These are phyloP conservation scores for Polypterus senegalus DNA, from an alignment of 2,113 vertebrate species.

Conservation along the genomic window DNA sequence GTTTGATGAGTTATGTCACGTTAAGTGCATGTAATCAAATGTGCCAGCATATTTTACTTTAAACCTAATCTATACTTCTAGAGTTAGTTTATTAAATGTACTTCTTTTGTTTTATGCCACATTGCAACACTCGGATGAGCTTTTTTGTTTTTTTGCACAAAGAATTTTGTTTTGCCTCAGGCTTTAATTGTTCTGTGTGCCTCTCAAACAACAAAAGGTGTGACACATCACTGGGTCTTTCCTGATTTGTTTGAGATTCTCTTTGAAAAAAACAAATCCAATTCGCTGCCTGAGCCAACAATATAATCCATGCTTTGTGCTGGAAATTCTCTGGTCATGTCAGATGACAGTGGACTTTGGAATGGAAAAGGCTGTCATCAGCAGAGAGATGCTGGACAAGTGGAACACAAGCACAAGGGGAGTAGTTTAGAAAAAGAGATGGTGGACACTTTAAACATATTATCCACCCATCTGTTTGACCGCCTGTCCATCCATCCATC, in stretches of 20 bases:
- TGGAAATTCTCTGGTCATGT: constrained; percentile 44
- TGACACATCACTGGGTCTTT: constrained; percentile 34
- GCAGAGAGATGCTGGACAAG: too few relatives aligned
- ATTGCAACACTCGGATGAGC: neutral
- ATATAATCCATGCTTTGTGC: constrained; percentile 48
- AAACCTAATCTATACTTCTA: neutral
- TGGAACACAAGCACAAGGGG: too few relatives aligned
- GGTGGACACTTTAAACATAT: too few relatives aligned
- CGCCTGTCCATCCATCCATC: too few relatives aligned
- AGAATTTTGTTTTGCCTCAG: constrained; percentile 15
- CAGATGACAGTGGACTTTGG: constrained; percentile 17
- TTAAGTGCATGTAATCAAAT: neutral
- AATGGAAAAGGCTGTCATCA: neutral
- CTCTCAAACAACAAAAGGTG: constrained; percentile 38
- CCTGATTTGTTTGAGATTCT: constrained; percentile 41
- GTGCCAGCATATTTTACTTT: neutral
- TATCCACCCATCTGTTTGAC: too few relatives aligned
- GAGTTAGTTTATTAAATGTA: neutral
- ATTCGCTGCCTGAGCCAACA: constrained; percentile 18
- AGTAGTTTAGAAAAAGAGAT: too few relatives aligned
- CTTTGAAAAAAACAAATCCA: constrained; percentile 28
- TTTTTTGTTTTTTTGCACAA: constrained; percentile 39
- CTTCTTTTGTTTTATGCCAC: neutral
- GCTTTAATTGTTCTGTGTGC: constrained; percentile 16
- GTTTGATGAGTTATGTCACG: too few relatives aligned